Base-by-base conservation (phyloP, 2,888 invertebrate species). In the Archaeoteleia sp. region DNA sequence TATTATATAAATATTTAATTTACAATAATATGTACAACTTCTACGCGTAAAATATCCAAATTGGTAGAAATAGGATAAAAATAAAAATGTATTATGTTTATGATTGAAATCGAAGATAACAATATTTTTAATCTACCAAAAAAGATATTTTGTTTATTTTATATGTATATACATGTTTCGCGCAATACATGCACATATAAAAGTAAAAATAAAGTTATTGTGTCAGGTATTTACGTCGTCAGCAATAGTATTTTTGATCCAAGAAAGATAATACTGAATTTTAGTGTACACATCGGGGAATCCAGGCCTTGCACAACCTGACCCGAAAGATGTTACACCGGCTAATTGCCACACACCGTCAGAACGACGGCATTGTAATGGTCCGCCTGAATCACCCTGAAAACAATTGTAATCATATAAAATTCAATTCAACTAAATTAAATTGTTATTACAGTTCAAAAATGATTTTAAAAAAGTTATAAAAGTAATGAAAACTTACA, bases 371-470 rank as follows among this genome's bases (percentile, higher is more conserved):
- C 96, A 96, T 82, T 96, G 95, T 7, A 96, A 87, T 0, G 96
- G 96, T 0, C 96, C 96, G 0, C 95, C 96, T 1, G 95, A 95
- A 85, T 96, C 95, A 1, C 96, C 95, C 95, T 95, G 86, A 34
- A 83, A 78, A 62, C 20, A 30, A 40, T 67, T 51, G 49, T 37
- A 39, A 23, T 9, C 27, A 27, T 48, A 43, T n/a, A n/a, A n/a
- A n/a, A n/a, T n/a, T n/a, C 3, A 54, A n/a, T 27, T 20, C 7
- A 23, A 49, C 35, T 37, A 49, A 27, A 37, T 5, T 3, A 15
- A 34, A 12, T 15, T 12, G 6, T 43, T 17, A 12, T 10, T 15
- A n/a, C 15, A 17, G 1, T n/a, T n/a, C n/a, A n/a, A n/a, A n/a
- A n/a, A n/a, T n/a, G n/a, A n/a, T n/a, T n/a, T n/a, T n/a, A n/a